Percentiles rank a stretch among this genome's conserved stretches.
These are phyloP conservation scores for Bibio marci DNA, from an alignment of 2,888 invertebrate species.

Conservation along the genomic window DNA sequence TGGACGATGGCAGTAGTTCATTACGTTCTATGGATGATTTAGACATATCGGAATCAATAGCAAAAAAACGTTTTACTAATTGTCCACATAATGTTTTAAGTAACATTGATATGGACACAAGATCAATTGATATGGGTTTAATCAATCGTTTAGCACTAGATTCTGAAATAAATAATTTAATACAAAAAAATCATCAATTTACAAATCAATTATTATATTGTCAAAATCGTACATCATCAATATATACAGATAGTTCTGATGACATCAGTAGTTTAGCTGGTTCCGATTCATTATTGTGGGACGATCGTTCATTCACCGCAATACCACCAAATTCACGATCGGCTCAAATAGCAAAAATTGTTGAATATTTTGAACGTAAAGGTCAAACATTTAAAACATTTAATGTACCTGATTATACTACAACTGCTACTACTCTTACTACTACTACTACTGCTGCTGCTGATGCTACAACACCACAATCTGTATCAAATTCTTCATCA, in stretches of 20 bases:
- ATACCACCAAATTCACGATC: slow-evolving; percentile 34
- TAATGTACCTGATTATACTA: slow-evolving; percentile 20
- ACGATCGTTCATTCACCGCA: slow-evolving; percentile 43
- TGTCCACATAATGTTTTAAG: slow-evolving; percentile 15
- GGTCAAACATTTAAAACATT: slow-evolving; percentile 36
- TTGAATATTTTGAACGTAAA: slow-evolving; percentile 76
- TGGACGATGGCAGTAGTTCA: slow-evolving; percentile 36
- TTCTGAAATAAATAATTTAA: slow-evolving; percentile 30
- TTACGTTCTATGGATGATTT: slow-evolving; percentile 41
- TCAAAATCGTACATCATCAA: slow-evolving; percentile 56
- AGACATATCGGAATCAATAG: slow-evolving; percentile 25
- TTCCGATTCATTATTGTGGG: slow-evolving; percentile 54
- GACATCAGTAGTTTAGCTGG: slow-evolving; percentile 68
- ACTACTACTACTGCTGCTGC: neutral
- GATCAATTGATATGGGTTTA: slow-evolving; percentile 30
- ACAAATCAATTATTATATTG: slow-evolving; percentile 37
- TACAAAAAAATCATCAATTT: slow-evolving; percentile 29
- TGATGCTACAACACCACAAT: slow-evolving; percentile 20
- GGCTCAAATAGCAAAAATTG: slow-evolving; percentile 63
- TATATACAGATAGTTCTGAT: slow-evolving; percentile 75
- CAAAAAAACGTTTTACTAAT: neutral
- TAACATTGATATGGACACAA: slow-evolving; percentile 18
- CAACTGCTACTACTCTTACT: neutral
- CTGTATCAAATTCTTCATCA: slow-evolving; percentile 7
- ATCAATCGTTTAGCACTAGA: slow-evolving; percentile 32